Evolutionary conservation across 2,888 invertebrate species (phyloP), one percentile per base, ranked within the genome.

Genomic region (Syrphus vitripennis): DNA sequence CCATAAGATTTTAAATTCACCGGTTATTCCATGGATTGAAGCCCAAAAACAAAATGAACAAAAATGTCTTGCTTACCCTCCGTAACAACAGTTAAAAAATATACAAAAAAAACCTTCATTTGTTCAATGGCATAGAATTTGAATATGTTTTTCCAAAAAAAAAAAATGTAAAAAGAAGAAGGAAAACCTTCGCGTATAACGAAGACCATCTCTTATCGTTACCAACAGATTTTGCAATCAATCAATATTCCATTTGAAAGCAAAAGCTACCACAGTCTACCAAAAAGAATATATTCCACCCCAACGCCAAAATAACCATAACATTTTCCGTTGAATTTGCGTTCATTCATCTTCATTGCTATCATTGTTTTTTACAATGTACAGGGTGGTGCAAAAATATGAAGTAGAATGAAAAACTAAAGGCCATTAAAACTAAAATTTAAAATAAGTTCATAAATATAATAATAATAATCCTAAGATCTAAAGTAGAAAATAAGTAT

Each of bases 81-180:
- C 83, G 63, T 63, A 74, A 79, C 83, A 34, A 57, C 16, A n/a
- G n/a, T n/a, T n/a, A 61, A 70, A 72, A 63, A 53, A 4, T 16
- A 14, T 1, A 42, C n/a, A 21, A 55, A 31, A 29, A 57, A 19
- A 75, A 65, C 75, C 83, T 83, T 83, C 74, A 45, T 57, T 31
- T 29, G 40, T 40, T 82, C 42, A 26, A 45, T 61, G 45, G 74
- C 53, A 26, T 12, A 79, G 45, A 57, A 76, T 71, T 69, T 67
- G 45, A 78, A 81, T 71, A 61, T n/a, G 21, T 29, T 40, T 10
- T 50, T 34, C 4, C 9, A 48, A 29, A 63, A 12, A 12, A 1
- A 37, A 59, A 31, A 10, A 53, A n/a, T 21, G 4, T 0, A 9
- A 24, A 16, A 59, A 21, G 29, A 77, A 55, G 3, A 29, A 50